Evolutionary conservation across 2,113 vertebrate species (phyloP), one percentile per base, ranked within the genome.

Genomic region (Plecturocebus donacophilus): DNA sequence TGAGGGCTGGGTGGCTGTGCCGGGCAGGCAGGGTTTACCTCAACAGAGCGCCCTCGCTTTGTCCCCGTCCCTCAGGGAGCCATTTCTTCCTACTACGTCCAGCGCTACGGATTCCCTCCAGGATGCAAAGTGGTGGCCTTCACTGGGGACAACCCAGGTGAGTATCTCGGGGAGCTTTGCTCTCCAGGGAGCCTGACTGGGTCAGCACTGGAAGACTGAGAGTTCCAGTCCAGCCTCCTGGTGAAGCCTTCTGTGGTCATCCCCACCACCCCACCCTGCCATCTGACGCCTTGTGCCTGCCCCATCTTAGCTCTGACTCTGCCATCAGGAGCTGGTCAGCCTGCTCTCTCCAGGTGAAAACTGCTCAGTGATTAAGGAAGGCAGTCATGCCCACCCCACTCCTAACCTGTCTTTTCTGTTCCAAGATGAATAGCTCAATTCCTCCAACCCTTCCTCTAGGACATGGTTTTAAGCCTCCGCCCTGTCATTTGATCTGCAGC

Each of bases 141-240:
- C 98, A 99, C 99, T 13, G 99, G 99, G 96, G 99, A 99, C 98
- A 99, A 99, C 96, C 99, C 99, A 98, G 99, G 99, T 99, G 97
- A 98, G 98, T 77, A n/a, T 25, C 61, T 52, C 0, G 0, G 3
- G 21, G 68, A 13, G 17, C 8, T 27, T 30, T 42, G 3, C 8
- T 32, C 52, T 27, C 32, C 7, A 5, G 3, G 40, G 1, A 32
- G 42, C 9, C 77, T 4, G 12, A 25, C 45, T 35, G 12, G 64
- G 68, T 47, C 58, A 47, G 0, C 19, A 56, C 16, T 76, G 35
- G 47, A 45, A 61, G 7, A 32, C 14, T 30, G 68, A 8, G 40
- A 56, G 68, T 20, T 21, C 45, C 25, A 12, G 3, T 4, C 25
- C 3, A 12, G 47, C 61, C 71, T 40, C n/a, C 38, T 4, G 35